Evolutionary conservation across 2,888 invertebrate species (phyloP).

Genomic region (Acanthopleura granulata): DNA sequence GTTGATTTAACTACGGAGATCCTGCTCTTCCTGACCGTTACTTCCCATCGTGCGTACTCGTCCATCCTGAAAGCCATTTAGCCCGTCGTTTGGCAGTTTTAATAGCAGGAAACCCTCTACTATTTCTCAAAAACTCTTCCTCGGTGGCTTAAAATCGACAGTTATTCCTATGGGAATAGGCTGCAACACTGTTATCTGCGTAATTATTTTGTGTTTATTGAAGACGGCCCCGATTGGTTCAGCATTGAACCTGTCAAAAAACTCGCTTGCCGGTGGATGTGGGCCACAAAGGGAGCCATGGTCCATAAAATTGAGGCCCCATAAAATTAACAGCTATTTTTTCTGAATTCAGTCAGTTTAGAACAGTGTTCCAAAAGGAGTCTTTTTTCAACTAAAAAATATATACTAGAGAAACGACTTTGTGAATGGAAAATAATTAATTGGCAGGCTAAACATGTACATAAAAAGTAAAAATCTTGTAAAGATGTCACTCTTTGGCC

Average conservation of each 20-base stretch:
- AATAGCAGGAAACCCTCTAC: not conserved
- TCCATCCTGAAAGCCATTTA: constrained; percentile 6
- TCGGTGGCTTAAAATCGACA: not conserved
- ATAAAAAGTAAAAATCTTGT: too few relatives aligned
- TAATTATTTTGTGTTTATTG: constrained; percentile 6
- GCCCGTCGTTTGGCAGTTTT: not conserved
- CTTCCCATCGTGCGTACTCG: not conserved
- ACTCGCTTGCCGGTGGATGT: too few relatives aligned
- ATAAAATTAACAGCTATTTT: too few relatives aligned
- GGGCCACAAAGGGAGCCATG: too few relatives aligned
- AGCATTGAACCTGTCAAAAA: not conserved
- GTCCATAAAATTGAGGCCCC: too few relatives aligned
- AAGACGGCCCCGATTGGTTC: not conserved
- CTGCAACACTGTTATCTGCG: not conserved
- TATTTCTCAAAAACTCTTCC: not conserved
- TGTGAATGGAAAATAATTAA: too few relatives aligned
- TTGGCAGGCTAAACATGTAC: too few relatives aligned
- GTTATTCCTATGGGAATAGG: not conserved
- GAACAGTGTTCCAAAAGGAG: too few relatives aligned
- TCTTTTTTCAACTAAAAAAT: too few relatives aligned
- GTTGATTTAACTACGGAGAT: not conserved
- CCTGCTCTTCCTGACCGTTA: not conserved
- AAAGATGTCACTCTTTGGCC: too few relatives aligned
- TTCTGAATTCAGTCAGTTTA: too few relatives aligned
- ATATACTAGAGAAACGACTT: too few relatives aligned